Evolutionary conservation across 2,797 vertebrate species (phyloP).

Genomic region (Loris lydekkerianus): DNA sequence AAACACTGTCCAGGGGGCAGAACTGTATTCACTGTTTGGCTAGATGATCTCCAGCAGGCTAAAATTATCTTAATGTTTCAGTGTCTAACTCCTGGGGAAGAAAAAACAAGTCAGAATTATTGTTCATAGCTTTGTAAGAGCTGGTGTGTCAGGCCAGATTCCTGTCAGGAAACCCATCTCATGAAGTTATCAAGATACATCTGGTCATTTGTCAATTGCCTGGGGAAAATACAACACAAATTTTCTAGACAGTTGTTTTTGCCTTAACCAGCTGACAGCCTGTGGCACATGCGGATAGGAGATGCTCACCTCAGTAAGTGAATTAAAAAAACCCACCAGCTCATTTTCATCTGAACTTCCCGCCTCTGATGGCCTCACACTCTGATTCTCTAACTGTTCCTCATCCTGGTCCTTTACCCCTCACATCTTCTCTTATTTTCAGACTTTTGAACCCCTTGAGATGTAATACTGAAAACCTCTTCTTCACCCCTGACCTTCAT

Average conservation of each 20-base stretch:
- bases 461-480: not conserved
- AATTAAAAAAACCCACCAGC: not conserved
- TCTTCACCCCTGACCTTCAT: not conserved
- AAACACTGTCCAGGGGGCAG: constrained; percentile 31
- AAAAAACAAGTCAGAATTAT: not conserved
- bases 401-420: not conserved
- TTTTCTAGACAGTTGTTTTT: not conserved
- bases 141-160: not conserved
- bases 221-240: constrained; percentile 5
- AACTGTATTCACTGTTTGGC: not conserved
- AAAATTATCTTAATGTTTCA: not conserved
- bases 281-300: not conserved
- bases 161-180: not conserved
- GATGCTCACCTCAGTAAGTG: not conserved
- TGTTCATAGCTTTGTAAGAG: not conserved
- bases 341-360: not conserved
- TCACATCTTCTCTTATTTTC: not conserved
- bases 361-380: not conserved
- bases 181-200: not conserved
- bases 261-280: not conserved
- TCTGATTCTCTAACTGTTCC: not conserved
- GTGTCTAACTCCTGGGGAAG: not conserved
- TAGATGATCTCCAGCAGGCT: constrained; percentile 31
- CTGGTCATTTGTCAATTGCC: not conserved
- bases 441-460: not conserved